phyloP scores from a whole-genome alignment of 2,797 vertebrate genomes.

The Limnodromus scolopaceus region DNA sequence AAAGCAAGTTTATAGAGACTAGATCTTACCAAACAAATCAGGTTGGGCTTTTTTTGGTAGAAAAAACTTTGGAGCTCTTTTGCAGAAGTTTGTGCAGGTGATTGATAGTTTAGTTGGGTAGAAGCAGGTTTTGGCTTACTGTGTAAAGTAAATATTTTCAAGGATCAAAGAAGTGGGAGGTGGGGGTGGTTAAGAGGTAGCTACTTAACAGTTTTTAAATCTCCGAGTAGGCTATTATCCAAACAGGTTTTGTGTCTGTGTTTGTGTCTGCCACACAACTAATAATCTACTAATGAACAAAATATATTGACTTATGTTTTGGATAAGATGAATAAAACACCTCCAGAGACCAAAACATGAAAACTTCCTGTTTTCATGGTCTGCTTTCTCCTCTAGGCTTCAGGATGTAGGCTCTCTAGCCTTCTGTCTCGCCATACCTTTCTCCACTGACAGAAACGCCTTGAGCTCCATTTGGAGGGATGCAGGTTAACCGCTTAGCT shows the following conservation, averaged over 20 bases:
- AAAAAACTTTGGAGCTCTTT: background rate
- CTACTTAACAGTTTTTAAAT: background rate
- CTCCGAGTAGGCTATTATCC: background rate
- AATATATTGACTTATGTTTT: background rate
- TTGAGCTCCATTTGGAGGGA: background rate
- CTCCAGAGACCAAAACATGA: background rate
- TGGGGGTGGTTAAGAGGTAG: background rate
- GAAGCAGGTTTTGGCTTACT: slow-evolving; percentile 33
- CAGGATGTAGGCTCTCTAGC: background rate
- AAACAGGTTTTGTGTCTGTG: background rate
- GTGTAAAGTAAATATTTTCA: slow-evolving; percentile 23
- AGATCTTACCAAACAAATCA: background rate
- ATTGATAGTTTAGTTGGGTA: slow-evolving; percentile 15
- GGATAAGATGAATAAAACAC: background rate
- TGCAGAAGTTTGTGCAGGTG: slow-evolving; percentile 29
- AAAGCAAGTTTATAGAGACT: background rate
- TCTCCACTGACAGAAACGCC: background rate
- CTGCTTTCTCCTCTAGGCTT: background rate
- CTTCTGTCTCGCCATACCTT: background rate
- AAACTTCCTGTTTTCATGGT: background rate
- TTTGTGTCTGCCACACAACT: background rate
- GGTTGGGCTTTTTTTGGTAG: background rate
- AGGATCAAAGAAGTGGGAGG: slow-evolving; percentile 15
- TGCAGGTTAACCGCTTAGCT: background rate
- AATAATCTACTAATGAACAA: background rate